phyloP scores from a whole-genome alignment of 2,113 vertebrate genomes.

The Hippocampus mohnikei region DNA sequence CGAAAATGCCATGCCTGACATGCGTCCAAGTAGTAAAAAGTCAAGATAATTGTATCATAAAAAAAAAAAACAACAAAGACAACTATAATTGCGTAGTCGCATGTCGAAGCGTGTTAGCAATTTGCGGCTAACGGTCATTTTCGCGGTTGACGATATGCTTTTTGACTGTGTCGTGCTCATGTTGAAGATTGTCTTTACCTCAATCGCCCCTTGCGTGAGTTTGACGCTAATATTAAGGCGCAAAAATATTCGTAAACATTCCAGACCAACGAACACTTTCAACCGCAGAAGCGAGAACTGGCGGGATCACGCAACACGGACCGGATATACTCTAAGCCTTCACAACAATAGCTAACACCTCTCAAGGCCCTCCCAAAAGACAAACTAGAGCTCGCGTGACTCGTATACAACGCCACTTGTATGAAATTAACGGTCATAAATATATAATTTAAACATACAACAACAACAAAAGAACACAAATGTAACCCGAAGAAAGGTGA shows the following conservation, averaged over 20 bases:
- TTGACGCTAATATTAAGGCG: conserved; percentile 25
- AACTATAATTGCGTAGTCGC: background rate
- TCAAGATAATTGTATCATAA: background rate
- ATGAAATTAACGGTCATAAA: background rate
- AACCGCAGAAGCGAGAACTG: background rate
- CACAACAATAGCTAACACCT: conserved; percentile 31
- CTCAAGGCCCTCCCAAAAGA: background rate
- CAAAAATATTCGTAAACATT: background rate
- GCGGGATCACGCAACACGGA: background rate
- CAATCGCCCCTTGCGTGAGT: conserved; percentile 54
- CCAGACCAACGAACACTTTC: background rate
- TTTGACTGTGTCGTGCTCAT: background rate
- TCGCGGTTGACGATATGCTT: background rate
- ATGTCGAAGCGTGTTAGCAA: background rate
- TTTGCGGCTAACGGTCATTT: background rate
- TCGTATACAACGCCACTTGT: background rate
- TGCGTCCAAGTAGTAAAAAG: background rate
- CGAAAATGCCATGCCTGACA: background rate
- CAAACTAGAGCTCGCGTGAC: background rate
- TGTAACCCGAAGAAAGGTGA: background rate
- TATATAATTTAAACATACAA: background rate
- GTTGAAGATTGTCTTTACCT: conserved; percentile 31
- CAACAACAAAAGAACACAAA: too few relatives aligned
- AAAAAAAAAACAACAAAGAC: background rate
- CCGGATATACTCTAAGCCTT: background rate